These are phyloP conservation scores for Hemicentrotus pulcherrimus DNA, from an alignment of 35 echinoderm and acorn worm species.

Conservation along the genomic window DNA sequence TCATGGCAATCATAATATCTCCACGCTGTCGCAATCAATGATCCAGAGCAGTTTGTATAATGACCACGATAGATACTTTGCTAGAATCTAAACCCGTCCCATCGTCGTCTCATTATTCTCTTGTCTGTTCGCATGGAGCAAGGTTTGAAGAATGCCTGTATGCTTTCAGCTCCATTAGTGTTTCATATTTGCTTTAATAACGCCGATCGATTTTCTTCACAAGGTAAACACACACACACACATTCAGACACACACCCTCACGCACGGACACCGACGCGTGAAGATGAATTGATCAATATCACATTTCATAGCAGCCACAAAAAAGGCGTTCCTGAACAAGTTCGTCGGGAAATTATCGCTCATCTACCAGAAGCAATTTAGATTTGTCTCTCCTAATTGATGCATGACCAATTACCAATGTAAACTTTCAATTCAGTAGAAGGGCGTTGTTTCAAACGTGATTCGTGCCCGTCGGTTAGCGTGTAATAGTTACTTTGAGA, in stretches of 20 bases:
- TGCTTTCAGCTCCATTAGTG: not conserved
- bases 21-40: not conserved
- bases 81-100: too few species aligned
- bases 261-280: too few species aligned
- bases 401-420: not conserved
- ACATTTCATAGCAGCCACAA: not conserved
- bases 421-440: not conserved
- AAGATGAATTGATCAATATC: not conserved
- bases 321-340: not conserved
- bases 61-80: not conserved
- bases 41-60: not conserved
- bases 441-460: not conserved
- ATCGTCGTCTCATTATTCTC: not conserved
- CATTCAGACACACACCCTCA: too few species aligned
- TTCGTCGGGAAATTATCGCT: not conserved
- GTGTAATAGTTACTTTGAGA: not conserved
- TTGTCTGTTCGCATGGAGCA: not conserved
- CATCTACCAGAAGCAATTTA: not conserved
- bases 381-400: not conserved
- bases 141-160: not conserved
- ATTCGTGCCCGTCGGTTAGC: not conserved
- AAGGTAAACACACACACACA: not conserved
- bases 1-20: not conserved
- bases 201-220: not conserved
- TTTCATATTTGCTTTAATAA: not conserved